phyloP scores from a whole-genome alignment of 2,888 invertebrate species.

The Heliconius ethilla region DNA sequence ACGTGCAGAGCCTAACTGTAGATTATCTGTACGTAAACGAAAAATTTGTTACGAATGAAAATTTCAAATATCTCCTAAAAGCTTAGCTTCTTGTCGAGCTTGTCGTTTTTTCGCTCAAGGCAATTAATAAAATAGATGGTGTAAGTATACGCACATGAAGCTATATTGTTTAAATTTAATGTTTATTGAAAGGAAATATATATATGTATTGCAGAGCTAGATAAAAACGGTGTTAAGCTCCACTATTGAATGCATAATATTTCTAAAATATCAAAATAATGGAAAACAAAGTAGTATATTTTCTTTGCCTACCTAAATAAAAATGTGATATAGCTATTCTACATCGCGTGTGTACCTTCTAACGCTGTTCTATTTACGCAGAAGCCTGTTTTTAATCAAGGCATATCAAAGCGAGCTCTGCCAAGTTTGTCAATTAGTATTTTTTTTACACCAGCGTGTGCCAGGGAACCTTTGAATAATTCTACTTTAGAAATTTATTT shows the following conservation, averaged over 20 bases:
- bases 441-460: constrained; percentile 38
- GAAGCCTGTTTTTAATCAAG: constrained; percentile 56
- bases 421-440: constrained; percentile 49
- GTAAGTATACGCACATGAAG: too few relatives aligned
- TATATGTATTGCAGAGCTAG: too few relatives aligned
- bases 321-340: not conserved
- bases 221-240: not conserved
- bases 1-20: too few relatives aligned
- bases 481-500: not conserved
- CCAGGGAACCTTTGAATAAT: constrained; percentile 18
- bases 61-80: too few relatives aligned
- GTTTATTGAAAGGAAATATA: too few relatives aligned
- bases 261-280: not conserved
- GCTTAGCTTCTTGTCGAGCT: not conserved
- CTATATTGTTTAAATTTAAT: too few relatives aligned
- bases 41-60: too few relatives aligned
- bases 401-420: constrained; percentile 48
- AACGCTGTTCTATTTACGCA: constrained; percentile 53
- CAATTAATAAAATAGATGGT: too few relatives aligned
- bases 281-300: not conserved
- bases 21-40: too few relatives aligned
- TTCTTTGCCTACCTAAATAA: not conserved
- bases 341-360: not conserved
- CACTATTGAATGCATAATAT: not conserved
- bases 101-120: too few relatives aligned